Base-by-base conservation (phyloP, 2,888 invertebrate species). In the Iphiclides podalirius region DNA sequence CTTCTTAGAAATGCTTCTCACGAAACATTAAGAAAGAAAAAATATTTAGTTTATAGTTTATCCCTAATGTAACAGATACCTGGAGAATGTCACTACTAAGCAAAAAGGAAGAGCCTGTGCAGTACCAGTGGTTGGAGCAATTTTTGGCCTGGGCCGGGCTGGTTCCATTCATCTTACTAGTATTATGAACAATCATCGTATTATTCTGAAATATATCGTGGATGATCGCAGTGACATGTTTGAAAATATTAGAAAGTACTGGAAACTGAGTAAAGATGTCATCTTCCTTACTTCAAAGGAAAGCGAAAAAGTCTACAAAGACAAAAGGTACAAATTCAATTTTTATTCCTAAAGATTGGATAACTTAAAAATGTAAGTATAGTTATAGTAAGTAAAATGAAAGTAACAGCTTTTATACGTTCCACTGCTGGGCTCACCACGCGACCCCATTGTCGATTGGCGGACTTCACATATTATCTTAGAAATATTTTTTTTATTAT, bases 141-240 rank as follows among this genome's bases (percentile, higher is more conserved):
- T 92, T 14, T 91, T 92, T 56, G 92, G 92, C 1, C 70, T 90
- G 1, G 92, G 92, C 1, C 86, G 92, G 20, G 92, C 92, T 1
- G 92, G 92, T 0, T 90, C 90, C 40, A 91, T 92, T 53, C 92
- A 92, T 59, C 67, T 92, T 52, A 55, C 71, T 9, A 90, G 86
- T 54, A 70, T 92, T 14, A 54, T 87, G 2, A 64, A 63, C 4
- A 91, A 86, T 64, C 79, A 81, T 1, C 85, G 91, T 4, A 67
- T 89, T 0, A 73, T 81, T 17, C 66, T 92, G 3, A 69, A 90
- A 35, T 92, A 92, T 62, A 71, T 92, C 35, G 84, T 92, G 0
- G 92, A 92, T 37, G 90, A 91, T 40, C 70, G 82, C 16, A 68
- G 71, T 0, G 72, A 77, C 0, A 85, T 80, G 34, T 88, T 90